Evolutionary conservation across 2,797 vertebrate species (phyloP), one percentile per base, ranked within the genome.

Genomic region (Mareca penelope): DNA sequence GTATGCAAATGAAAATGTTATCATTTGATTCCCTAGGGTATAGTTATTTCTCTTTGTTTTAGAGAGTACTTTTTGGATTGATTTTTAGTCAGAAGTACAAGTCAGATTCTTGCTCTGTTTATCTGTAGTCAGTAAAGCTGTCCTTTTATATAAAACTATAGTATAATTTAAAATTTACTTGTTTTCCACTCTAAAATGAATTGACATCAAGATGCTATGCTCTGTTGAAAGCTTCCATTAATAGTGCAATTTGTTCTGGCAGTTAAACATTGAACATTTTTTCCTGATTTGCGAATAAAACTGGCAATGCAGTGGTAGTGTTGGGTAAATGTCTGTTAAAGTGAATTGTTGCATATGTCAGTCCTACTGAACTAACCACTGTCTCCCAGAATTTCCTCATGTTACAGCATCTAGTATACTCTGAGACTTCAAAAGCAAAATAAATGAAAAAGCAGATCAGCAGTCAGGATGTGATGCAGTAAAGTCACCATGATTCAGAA

Each of bases 1-100:
- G 99, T 99, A 98, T 81, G 84, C 35, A 92, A 82, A 94, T 90
- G 28, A 81, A 90, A 89, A 53, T 57, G 26, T 79, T 95, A 83
- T 85, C 76, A 85, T 7, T 55, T 88, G 53, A 61, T 94, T 61
- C 60, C 19, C 83, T 44, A 15, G n/a, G 22, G 46, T 59, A 50
- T 33, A 67, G 44, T 52, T 2, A 67, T 82, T 92, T 94, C 29
- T 83, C 75, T 89, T 91, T 68, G 61, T 61, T 92, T 82, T 90
- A 42, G 53, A 77, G 16, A 50, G 6, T 79, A 46, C n/a, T 60
- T 93, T 85, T 70, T 23, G 22, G 10, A 21, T 73, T 92, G 18
- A 50, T 61, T 84, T 93, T 80, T 48, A 68, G 28, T 33, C 59
- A 71, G 29, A 89, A 37, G 44, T 80, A 6, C 53, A 35, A 65